Evolutionary conservation across 2,888 invertebrate species (phyloP).

Genomic region (Cerastoderma edule): DNA sequence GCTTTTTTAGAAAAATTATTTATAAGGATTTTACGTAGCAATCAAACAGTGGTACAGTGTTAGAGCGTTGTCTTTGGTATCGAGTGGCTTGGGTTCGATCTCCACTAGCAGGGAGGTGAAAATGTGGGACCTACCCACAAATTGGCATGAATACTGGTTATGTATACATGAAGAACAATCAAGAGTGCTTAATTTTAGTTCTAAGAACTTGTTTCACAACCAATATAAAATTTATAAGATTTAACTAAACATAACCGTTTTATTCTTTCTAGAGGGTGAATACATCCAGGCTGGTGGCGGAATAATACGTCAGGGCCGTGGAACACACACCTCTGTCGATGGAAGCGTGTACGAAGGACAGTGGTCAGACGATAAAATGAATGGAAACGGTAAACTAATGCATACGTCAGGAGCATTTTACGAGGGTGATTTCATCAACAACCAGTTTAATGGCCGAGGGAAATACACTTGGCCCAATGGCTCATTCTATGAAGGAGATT

Average conservation of each 20-base stretch:
- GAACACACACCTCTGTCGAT: constrained; percentile 75
- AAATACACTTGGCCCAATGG: constrained; percentile 82
- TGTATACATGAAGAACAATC: too few species aligned
- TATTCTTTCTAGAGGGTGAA: constrained; percentile 77
- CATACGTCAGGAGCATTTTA: constrained; percentile 80
- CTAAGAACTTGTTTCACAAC: too few species aligned
- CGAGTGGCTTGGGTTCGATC: not conserved
- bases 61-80: too few species aligned
- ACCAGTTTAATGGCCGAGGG: constrained; percentile 82
- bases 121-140: too few species aligned
- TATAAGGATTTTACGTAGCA: too few species aligned
- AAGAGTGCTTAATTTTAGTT: too few species aligned
- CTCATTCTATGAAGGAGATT: constrained; percentile 81
- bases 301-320: constrained; percentile 77
- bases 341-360: constrained; percentile 80
- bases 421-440: constrained; percentile 81
- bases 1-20: too few species aligned
- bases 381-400: constrained; percentile 78
- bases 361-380: constrained; percentile 82
- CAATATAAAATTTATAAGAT: not conserved
- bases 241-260: not conserved
- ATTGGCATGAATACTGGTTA: too few species aligned
- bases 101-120: not conserved
- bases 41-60: too few species aligned
- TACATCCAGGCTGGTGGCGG: constrained; percentile 75